Conservation (phyloP, 2,797 vertebrate species). For the Sitta carolinensis region DNA sequence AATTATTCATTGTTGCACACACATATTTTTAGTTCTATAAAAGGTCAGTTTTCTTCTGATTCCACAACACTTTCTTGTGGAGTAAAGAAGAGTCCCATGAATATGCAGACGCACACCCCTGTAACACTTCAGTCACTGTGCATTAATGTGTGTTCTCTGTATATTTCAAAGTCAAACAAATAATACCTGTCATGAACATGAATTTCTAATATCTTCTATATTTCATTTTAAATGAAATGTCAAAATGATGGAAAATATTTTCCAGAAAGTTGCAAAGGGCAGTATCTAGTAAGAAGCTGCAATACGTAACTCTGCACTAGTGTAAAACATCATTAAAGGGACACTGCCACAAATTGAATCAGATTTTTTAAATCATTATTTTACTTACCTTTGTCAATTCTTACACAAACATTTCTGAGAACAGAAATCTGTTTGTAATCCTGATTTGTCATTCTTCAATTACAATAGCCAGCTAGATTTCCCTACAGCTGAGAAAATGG, state of each 20-base stretch:
- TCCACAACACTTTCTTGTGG: slow-evolving; percentile 45
- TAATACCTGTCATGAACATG: slow-evolving; percentile 81
- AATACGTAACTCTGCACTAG: slow-evolving; percentile 17
- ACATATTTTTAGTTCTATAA: slow-evolving; percentile 50
- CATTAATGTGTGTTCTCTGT: slow-evolving; percentile 78
- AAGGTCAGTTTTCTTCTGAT: slow-evolving; percentile 72
- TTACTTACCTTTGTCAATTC: slow-evolving; percentile 52
- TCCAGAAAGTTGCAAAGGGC: slow-evolving; percentile 75
- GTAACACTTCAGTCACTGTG: slow-evolving; percentile 69
- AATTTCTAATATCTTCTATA: slow-evolving; percentile 81
- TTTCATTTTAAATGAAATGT: slow-evolving; percentile 86
- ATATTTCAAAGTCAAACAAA: slow-evolving; percentile 83
- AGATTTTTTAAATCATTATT: slow-evolving; percentile 49
- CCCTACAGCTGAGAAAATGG: slow-evolving; percentile 31
- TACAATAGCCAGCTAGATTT: not conserved
- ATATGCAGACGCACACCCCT: slow-evolving; percentile 72
- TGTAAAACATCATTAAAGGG: slow-evolving; percentile 42
- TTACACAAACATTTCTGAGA: slow-evolving; percentile 37
- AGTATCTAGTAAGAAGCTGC: slow-evolving; percentile 48
- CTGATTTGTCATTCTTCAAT: slow-evolving; percentile 19
- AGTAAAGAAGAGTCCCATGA: slow-evolving; percentile 69
- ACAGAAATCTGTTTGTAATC: slow-evolving; percentile 50
- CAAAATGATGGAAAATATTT: slow-evolving; percentile 83
- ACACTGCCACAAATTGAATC: not conserved
- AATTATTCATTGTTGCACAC: slow-evolving; percentile 73